These are phyloP conservation scores for Lithobates sylvaticus DNA, from an alignment of 2,797 vertebrate species.

Conservation along the genomic window DNA sequence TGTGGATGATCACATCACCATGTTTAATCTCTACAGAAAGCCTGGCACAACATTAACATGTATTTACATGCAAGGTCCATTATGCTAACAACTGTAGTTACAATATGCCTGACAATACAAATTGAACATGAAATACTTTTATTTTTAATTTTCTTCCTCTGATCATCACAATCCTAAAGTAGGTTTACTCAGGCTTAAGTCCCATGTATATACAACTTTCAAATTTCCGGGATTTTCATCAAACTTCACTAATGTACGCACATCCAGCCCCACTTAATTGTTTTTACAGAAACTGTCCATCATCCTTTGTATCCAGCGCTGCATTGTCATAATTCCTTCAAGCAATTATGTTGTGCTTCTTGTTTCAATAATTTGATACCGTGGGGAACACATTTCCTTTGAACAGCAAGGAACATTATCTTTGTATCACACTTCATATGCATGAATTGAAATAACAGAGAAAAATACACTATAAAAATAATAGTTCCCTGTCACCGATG, in stretches of 20 bases:
- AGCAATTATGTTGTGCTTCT: constrained; percentile 62
- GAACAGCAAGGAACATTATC: constrained; percentile 60
- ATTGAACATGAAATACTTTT: constrained; percentile 27
- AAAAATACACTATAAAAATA: constrained; percentile 53
- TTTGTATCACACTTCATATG: constrained; percentile 61
- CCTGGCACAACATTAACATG: neutral
- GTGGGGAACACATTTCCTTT: constrained; percentile 58
- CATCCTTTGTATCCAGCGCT: constrained; percentile 45
- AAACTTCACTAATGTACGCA: constrained; percentile 55
- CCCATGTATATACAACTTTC: constrained; percentile 35
- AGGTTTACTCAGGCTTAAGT: constrained; percentile 42
- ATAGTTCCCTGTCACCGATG: constrained; percentile 56
- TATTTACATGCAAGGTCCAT: constrained; percentile 3
- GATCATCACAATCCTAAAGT: constrained; percentile 28
- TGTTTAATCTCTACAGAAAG: constrained; percentile 14
- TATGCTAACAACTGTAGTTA: constrained; percentile 20
- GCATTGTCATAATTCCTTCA: constrained; percentile 59
- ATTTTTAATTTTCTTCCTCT: constrained; percentile 24
- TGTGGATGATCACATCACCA: constrained; percentile 23
- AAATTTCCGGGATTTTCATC: constrained; percentile 42
- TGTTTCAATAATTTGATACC: constrained; percentile 62
- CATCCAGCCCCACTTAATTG: constrained; percentile 54
- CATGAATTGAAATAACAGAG: constrained; percentile 61
- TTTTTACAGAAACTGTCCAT: constrained; percentile 59
- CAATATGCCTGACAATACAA: constrained; percentile 19